phyloP scores from a whole-genome alignment of 2,797 vertebrate species.

The Champsocephalus gunnari region DNA sequence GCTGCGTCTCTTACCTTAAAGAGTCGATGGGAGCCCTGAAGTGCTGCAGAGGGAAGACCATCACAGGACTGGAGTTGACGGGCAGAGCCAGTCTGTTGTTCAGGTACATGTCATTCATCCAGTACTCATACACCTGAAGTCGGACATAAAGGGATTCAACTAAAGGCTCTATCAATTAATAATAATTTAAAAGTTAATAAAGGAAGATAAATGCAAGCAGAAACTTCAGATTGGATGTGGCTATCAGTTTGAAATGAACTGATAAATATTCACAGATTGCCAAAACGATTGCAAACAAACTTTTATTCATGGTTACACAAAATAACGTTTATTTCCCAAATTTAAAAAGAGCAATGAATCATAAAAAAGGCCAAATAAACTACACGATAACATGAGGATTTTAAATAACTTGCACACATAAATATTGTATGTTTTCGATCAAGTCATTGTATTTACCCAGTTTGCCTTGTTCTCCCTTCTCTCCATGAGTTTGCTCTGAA shows the following conservation, averaged over 20 bases:
- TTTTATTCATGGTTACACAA: background rate
- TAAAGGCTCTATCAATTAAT: background rate
- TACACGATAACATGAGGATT: background rate
- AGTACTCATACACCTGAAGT: constrained; percentile 92
- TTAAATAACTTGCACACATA: background rate
- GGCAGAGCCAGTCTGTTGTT: constrained; percentile 93
- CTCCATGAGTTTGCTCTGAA: constrained; percentile 91
- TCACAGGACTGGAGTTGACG: constrained; percentile 95
- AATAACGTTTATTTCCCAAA: background rate
- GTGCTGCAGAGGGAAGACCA: constrained; percentile 92
- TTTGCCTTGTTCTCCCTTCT: constrained; percentile 87
- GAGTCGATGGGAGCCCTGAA: constrained; percentile 90
- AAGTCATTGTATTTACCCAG: constrained; percentile 86
- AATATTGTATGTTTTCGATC: background rate
- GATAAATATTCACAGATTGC: background rate
- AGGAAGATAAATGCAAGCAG: background rate
- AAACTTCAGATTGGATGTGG: background rate
- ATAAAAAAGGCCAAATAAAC: too few species aligned
- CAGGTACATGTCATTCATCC: constrained; percentile 98
- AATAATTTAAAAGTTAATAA: background rate
- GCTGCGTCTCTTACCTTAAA: constrained; percentile 85
- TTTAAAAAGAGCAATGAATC: too few species aligned
- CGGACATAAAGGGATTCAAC: constrained; percentile 6
- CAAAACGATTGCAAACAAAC: background rate
- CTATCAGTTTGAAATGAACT: background rate